phyloP scores from a whole-genome alignment of 2,797 vertebrate species.

The Helicolenus hilgendorfi region DNA sequence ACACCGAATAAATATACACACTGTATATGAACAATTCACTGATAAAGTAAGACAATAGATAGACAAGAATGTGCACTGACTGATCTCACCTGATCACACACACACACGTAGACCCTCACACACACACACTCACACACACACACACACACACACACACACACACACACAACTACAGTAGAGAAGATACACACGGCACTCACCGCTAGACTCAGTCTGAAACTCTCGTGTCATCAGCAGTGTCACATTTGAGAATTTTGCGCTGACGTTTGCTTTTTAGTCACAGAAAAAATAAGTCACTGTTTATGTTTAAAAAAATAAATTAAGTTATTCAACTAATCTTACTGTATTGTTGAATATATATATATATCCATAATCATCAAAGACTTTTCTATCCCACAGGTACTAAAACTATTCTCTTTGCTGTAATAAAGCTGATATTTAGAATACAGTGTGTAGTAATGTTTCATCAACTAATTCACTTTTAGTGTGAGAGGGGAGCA shows the following conservation, averaged over 20 bases:
- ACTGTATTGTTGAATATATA: neutral
- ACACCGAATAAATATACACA: conserved; percentile 70
- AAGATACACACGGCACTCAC: conserved; percentile 11
- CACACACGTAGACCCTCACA: conserved; percentile 4
- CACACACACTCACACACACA: neutral
- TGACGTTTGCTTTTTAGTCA: neutral
- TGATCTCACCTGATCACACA: conserved; percentile 18
- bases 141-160: neutral
- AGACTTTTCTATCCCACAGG: neutral
- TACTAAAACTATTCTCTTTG: neutral
- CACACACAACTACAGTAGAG: conserved; percentile 36
- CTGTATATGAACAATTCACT: conserved; percentile 59
- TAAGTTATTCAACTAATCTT: neutral
- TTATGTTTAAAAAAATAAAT: neutral
- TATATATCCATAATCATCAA: neutral
- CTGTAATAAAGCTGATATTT: neutral
- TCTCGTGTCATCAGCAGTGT: conserved; percentile 7
- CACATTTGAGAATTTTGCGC: conserved; percentile 24
- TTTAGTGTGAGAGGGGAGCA: neutral
- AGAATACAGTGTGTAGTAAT: neutral
- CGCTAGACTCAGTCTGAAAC: conserved; percentile 22
- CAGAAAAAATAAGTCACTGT: neutral
- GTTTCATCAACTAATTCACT: neutral
- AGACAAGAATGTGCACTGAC: conserved; percentile 57
- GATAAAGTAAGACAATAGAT: conserved; percentile 52